Base-by-base conservation (phyloP, 2,113 vertebrate genomes). In the Oostethus manadensis region DNA sequence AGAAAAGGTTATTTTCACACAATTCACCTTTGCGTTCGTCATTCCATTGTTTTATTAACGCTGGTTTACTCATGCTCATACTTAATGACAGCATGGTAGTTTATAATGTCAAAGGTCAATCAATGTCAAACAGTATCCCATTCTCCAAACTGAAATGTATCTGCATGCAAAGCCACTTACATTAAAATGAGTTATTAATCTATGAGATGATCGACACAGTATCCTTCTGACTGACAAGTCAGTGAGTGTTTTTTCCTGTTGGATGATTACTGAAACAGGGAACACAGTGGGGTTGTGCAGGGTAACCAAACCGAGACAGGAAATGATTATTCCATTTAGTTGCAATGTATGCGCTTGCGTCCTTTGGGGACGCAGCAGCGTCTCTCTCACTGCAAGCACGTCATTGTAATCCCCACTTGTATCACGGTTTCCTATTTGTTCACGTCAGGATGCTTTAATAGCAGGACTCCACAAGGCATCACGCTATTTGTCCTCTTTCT, bases 391-490 rank as follows among this genome's bases (percentile, higher is more conserved):
- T 1, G 0, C 50, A 65, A 79, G 68, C 67, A 70, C 53, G 74
- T 67, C 58, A 26, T 68, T 62, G 65, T 62, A 29, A 43, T 77
- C 56, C 64, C 20, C 3, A 21, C 47, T 64, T 15, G 18, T 65
- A 58, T 64, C 69, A 59, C 73, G 71, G 69, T 76, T 72, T 74
- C 61, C 74, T 23, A 74, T 73, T 72, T 56, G 62, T 60, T 70
- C 47, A 50, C 60, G 70, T 82, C 79, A 70, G 80, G 73, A 51
- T 26, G 73, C 60, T 82, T 74, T 78, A 83, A 79, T 75, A 75
- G 73, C 71, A 20, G 68, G 29, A 69, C 64, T 66, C 6, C 26
- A 77, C 69, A 67, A 68, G 62, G 64, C 48, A 62, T 66, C 47
- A 10, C 38, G 53, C 62, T 72, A 57, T 64, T 69, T 70, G 67